Percentiles rank a stretch among this genome's conserved stretches.
Conservation (phyloP, 2,113 vertebrate genomes). For the Daphoenositta chrysoptera region DNA sequence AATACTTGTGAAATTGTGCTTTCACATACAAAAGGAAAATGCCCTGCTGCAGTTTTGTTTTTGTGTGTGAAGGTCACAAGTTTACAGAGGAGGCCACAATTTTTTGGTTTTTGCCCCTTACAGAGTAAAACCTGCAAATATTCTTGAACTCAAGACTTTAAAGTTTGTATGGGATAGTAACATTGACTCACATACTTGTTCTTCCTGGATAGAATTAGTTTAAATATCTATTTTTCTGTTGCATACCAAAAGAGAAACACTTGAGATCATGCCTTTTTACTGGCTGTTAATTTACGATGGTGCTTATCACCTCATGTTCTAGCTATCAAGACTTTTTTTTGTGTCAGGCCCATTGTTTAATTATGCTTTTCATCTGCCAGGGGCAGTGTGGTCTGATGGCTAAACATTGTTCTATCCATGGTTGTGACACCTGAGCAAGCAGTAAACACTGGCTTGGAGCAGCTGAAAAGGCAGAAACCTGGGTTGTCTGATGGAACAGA, state of each 20-base stretch:
- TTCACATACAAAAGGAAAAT: not conserved
- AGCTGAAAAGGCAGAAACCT: not conserved
- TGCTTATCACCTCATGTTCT: not conserved
- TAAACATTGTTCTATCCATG: fast-evolving
- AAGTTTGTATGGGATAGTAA: not conserved
- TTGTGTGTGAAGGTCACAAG: not conserved
- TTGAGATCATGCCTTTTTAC: not conserved
- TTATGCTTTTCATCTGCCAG: not conserved
- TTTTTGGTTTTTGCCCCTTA: not conserved
- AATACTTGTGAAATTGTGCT: not conserved
- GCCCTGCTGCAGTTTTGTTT: not conserved
- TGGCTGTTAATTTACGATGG: not conserved
- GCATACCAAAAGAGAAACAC: not conserved
- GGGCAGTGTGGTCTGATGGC: not conserved
- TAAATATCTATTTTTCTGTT: not conserved
- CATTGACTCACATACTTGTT: not conserved
- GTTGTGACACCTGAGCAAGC: not conserved
- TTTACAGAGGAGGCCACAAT: not conserved
- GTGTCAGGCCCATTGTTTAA: not conserved
- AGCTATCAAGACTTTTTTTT: not conserved
- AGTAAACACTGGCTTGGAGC: not conserved
- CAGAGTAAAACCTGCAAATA: not conserved
- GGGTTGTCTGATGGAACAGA: not conserved
- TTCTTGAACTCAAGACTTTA: not conserved
- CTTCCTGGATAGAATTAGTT: not conserved